Percentiles rank a stretch among this genome's conserved stretches.
Evolutionary conservation across 1,140 invertebrate species (phyloP).

Genomic region (Diachasmimorpha longicaudata): DNA sequence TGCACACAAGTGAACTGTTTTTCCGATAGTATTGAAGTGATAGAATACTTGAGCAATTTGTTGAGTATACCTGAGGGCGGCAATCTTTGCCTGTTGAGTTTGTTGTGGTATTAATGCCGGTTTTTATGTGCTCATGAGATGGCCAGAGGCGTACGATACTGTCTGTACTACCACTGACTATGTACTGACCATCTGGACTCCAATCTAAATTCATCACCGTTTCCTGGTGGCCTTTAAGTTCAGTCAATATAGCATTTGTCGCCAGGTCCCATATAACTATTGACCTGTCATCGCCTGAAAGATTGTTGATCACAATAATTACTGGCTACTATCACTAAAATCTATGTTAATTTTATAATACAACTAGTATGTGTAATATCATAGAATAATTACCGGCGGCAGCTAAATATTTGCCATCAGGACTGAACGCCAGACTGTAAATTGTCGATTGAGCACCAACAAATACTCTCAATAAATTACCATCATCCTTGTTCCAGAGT

Average conservation of each 20-base stretch:
- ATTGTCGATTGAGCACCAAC: conserved; percentile 69
- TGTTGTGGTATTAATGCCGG: conserved; percentile 55
- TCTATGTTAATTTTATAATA: no score
- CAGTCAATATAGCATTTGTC: conserved; percentile 66
- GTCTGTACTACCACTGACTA: conserved; percentile 70
- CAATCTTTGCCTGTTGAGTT: neutral
- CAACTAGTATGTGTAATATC: neutral
- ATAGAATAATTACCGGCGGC: conserved; percentile 64
- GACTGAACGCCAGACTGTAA: conserved; percentile 71
- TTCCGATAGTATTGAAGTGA: conserved; percentile 56
- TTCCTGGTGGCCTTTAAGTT: conserved; percentile 69
- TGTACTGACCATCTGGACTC: conserved; percentile 66
- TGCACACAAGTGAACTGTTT: conserved; percentile 57
- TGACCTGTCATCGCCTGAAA: conserved; percentile 69
- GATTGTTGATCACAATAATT: conserved; percentile 11
- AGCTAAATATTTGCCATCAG: conserved; percentile 73
- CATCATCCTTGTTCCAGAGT: conserved; percentile 74
- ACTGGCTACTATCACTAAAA: no score
- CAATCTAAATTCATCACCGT: conserved; percentile 69
- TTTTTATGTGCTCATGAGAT: conserved; percentile 51
- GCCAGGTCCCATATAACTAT: conserved; percentile 76
- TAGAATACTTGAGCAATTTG: conserved; percentile 57
- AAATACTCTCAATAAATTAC: conserved; percentile 67
- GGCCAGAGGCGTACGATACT: conserved; percentile 70
- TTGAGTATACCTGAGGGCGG: conserved; percentile 40